Base-by-base conservation (phyloP, 2,888 invertebrate species). In the Deroplatys truncata region DNA sequence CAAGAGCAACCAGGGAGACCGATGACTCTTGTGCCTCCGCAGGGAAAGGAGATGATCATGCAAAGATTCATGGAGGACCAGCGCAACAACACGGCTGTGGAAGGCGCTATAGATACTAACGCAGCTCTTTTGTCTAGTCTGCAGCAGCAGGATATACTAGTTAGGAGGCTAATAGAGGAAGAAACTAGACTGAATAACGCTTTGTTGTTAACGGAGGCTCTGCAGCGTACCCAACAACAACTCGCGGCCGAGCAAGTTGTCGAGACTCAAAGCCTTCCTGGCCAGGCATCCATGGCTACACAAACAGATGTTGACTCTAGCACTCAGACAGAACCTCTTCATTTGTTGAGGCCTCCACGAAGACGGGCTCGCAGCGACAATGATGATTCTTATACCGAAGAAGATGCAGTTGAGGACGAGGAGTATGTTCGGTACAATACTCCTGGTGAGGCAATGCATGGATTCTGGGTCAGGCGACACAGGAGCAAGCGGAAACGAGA, bases 231-330 rank as follows among this genome's bases (percentile, higher is more conserved):
- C 28, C 49, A 49, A 28, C 82, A 82, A 9, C 82, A 85, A 29
- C 82, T 82, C 8, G 84, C 72, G 5, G 82, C 82, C 4, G 89
- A 85, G 10, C 83, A 84, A 28, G 90, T 91, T n/a, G 35, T 87
- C 4, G 98, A 98, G 93, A 98, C 98, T 0, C 97, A 98, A 93
- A 97, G 97, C 93, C 94, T 98, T 91, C 98, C 98, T n/a, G 97
- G 96, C 2, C 94, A 93, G 91, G 85, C 89, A 25, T 88, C 89
- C 88, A 90, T 91, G 89, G 97, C 97, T 2, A 98, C 98, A 0
- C 98, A 98, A 94, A 98, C 98, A 0, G 97, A 97, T 92, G 96
- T 97, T 92, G 96, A 97, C 88, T 96, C 96, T 28, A 96, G 96
- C n/a, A 97, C 97, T 0, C 97, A 98, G 93, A 97, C 97, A 0